Evolutionary conservation across 1,140 invertebrate species (phyloP), one percentile per base, ranked within the genome.

Genomic region (Coenobita brevimanus): DNA sequence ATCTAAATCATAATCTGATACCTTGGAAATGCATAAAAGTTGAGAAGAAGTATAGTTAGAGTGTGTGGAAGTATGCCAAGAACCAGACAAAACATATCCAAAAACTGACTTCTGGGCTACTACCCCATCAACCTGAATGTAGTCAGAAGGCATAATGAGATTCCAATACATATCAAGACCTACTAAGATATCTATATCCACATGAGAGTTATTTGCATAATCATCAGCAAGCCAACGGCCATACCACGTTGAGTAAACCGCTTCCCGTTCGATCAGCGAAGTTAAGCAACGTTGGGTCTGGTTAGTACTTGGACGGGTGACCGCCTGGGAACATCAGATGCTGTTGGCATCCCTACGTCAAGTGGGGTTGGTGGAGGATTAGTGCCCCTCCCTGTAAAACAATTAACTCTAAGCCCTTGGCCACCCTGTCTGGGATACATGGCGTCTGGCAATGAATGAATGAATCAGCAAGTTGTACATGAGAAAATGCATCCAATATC

Each of bases 181-280:
- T 24, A 79, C 38, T 41, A 79, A 27, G 15, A 79, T 79, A 57
- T 79, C 38, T 41, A 79, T 79, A 21, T 79, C 50, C 21, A 54
- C 43, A 41, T 13, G 46, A 79, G 76, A 79, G 50, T 79, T 41
- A 79, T 79, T 17, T 17, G 33, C 13, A n/a, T 79, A 79, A 57
- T 79, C 76, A 79, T 79, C 76, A 79, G 46, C 27, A 69, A 69
- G 54, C n/a, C n/a, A n/a, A n/a, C n/a, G n/a, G n/a, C n/a, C n/a
- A n/a, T n/a, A n/a, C n/a, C n/a, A n/a, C n/a, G n/a, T n/a, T n/a
- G n/a, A n/a, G n/a, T n/a, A n/a, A n/a, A n/a, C n/a, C n/a, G n/a
- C n/a, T n/a, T n/a, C n/a, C n/a, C n/a, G n/a, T n/a, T n/a, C n/a
- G n/a, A n/a, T n/a, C n/a, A n/a, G n/a, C n/a, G n/a, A n/a, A n/a